These are phyloP conservation scores for Montifringilla adamsi DNA, from an alignment of 2,113 vertebrate genomes.

Conservation along the genomic window DNA sequence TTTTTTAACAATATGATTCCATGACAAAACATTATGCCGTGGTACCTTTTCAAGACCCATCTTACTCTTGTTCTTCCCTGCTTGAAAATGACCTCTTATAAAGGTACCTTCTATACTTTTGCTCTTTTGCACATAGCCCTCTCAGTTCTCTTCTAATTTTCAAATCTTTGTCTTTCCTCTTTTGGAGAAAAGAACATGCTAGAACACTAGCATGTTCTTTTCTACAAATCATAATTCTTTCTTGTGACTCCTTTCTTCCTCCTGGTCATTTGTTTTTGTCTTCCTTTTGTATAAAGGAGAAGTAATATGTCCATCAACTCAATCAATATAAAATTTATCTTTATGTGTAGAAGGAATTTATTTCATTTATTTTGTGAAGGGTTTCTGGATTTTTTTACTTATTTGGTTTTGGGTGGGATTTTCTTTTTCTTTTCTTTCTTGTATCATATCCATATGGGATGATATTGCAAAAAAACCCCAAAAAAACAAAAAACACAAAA, in stretches of 20 bases:
- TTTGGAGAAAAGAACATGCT: neutral
- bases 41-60: neutral
- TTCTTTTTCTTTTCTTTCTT: neutral
- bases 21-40: neutral
- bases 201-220: neutral
- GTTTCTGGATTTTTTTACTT: neutral
- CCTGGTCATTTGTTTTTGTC: neutral
- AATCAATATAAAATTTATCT: neutral
- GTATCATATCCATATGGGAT: neutral
- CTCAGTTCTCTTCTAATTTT: neutral
- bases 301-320: neutral
- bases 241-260: neutral
- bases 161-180: neutral
- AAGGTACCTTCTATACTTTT: neutral
- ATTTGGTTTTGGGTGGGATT: neutral
- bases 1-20: neutral
- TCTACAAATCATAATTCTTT: neutral
- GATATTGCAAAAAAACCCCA: neutral
- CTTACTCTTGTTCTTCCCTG: neutral
- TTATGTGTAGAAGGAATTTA: neutral
- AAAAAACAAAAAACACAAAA: neutral
- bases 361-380: neutral
- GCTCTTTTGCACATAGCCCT: neutral
- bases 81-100: neutral
- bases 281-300: neutral